phyloP scores from a whole-genome alignment of 2,888 invertebrate genomes.

The Papilio gigon region DNA sequence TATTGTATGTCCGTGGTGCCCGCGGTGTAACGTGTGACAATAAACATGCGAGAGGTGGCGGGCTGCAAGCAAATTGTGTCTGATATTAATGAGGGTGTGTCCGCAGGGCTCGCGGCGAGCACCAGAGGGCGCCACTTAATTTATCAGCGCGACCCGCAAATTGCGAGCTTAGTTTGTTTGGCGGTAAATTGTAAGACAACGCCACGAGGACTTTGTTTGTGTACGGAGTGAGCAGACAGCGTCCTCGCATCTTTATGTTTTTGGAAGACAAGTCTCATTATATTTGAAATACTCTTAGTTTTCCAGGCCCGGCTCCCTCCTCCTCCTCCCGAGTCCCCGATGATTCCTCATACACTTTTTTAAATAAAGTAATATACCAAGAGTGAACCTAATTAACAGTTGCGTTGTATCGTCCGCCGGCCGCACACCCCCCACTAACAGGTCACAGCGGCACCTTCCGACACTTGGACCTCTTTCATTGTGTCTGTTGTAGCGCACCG shows the following conservation, averaged over 20 bases:
- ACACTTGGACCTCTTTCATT: background rate
- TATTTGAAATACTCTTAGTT: no score
- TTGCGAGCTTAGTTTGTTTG: slow-evolving; percentile 16
- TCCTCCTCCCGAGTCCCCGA: no score
- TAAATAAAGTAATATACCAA: no score
- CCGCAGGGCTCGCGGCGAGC: background rate
- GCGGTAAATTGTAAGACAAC: slow-evolving; percentile 5
- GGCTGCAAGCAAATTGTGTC: slow-evolving; percentile 32
- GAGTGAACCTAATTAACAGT: no score
- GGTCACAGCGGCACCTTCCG: background rate
- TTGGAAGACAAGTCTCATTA: background rate
- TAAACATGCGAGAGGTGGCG: background rate
- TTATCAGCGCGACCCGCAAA: slow-evolving; percentile 22
- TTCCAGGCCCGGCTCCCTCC: no score
- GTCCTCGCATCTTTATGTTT: slow-evolving; percentile 1
- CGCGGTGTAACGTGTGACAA: background rate
- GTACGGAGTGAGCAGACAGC: background rate
- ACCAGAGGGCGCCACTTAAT: slow-evolving; percentile 24
- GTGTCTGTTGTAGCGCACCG: background rate
- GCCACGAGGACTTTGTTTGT: background rate
- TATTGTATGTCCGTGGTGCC: no score
- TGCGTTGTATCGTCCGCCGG: no score
- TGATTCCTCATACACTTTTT: no score
- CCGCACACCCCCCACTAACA: background rate
- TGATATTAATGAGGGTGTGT: slow-evolving; percentile 29